A percentile compares a stretch with the other conserved stretches of the same genome.
These are phyloP conservation scores for Champsocephalus gunnari DNA, from an alignment of 2,797 vertebrate species.

Conservation along the genomic window DNA sequence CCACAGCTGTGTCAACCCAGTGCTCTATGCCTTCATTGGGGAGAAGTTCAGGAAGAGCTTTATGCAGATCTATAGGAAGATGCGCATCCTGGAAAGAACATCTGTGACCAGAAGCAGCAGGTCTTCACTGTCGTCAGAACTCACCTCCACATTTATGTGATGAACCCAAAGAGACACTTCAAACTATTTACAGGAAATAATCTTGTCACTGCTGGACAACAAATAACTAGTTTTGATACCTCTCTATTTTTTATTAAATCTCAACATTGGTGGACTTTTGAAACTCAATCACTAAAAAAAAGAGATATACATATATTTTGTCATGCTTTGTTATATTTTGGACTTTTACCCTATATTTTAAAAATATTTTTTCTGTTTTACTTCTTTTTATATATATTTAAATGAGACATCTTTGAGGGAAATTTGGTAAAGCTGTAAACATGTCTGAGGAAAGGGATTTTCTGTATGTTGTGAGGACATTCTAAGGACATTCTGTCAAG, in stretches of 20 bases:
- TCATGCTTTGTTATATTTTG: not conserved
- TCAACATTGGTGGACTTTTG: not conserved
- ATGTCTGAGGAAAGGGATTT: too few species aligned
- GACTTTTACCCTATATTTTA: too few species aligned
- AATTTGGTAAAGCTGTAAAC: not conserved
- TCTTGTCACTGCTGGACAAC: not conserved
- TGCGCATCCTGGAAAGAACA: slow-evolving; percentile 25
- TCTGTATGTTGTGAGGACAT: not conserved
- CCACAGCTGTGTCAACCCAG: slow-evolving; percentile 82
- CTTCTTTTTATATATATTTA: not conserved
- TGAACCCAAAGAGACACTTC: not conserved
- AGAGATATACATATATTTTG: not conserved
- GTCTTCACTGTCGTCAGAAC: slow-evolving; percentile 75
- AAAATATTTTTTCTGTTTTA: not conserved
- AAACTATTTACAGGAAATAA: not conserved
- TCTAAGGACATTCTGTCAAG: slow-evolving; percentile 23
- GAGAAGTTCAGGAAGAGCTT: slow-evolving; percentile 77
- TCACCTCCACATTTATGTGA: slow-evolving; percentile 76
- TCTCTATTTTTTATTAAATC: not conserved
- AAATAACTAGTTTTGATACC: not conserved
- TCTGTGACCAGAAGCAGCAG: slow-evolving; percentile 55
- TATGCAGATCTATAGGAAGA: slow-evolving; percentile 52
- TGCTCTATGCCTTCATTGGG: slow-evolving; percentile 82
- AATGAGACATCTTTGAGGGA: not conserved
- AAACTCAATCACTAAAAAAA: not conserved